Evolutionary conservation across 2,113 vertebrate genomes (phyloP), one percentile per base, ranked within the genome.

Genomic region (Notothenia rossii): DNA sequence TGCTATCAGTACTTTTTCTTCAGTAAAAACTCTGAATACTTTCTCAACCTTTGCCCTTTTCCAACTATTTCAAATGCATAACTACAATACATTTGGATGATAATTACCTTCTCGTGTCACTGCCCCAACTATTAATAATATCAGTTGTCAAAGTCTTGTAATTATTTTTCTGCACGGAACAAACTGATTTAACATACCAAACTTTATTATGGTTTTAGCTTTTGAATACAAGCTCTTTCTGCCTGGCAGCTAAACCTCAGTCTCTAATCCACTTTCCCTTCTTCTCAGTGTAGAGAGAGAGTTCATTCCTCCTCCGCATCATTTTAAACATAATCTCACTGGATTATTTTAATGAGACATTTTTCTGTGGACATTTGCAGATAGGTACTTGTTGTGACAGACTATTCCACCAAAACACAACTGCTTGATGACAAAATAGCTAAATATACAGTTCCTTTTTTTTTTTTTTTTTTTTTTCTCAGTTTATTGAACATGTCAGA

Each of bases 241-340:
- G 43, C 33, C 10, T 11, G 33, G 36, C 59, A 18, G 33, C 33
- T 60, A 25, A 60, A 36, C 20, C n/a, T n/a, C 46, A 10, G 29
- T 11, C 33, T 74, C 59, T 74, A 53, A 71, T 59, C 72, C 49
- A 64, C 60, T 45, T 43, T 17, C 48, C 36, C 25, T 11, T 40
- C 56, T 36, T 40, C 36, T 22, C 7, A 11, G 58, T 15, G 12
- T 6, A 3, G n/a, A 55, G 51, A 20, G 45, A 14, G 20, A 5
- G 4, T 11, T 61, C 50, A 18, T 15, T 7, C 40, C 0, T 48
- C 43, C 43, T 48, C 43, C 5, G 4, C 68, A 48, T 18, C 54
- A 59, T 14, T 2, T 18, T 20, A 29, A 58, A 58, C 29, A 13
- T 48, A 64, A 64, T 75, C 60, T 64, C 15, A 6, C 50, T n/a